Conservation (phyloP, 2,888 invertebrate genomes). For the Ditylenchus weischeri region DNA sequence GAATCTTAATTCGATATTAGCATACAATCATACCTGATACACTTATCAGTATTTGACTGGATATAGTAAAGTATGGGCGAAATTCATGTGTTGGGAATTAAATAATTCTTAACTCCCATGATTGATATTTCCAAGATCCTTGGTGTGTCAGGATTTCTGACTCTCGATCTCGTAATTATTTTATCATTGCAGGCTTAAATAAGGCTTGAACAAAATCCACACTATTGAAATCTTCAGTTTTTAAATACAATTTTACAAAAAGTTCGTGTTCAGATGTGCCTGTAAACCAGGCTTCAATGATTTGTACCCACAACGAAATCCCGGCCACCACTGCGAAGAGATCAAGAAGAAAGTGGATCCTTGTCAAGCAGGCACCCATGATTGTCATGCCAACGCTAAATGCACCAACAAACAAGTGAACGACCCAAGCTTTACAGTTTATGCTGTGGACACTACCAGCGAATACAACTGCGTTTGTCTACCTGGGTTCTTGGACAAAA, state of each 20-base stretch:
- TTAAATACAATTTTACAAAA: conserved; percentile 37
- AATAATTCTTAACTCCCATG: too few species aligned
- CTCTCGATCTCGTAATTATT: too few species aligned
- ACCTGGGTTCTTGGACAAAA: conserved; percentile 53
- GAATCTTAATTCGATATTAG: too few species aligned
- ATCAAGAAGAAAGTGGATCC: conserved; percentile 44
- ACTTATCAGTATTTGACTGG: too few species aligned
- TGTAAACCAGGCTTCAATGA: conserved; percentile 56
- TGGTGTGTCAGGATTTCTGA: too few species aligned
- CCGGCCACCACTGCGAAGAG: conserved; percentile 46
- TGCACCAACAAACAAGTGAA: conserved; percentile 23
- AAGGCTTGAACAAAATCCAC: too few species aligned
- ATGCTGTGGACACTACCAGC: conserved; percentile 43
- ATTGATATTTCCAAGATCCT: too few species aligned
- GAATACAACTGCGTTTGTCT: conserved; percentile 50
- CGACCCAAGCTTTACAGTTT: background rate
- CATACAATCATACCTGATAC: too few species aligned
- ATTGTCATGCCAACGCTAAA: conserved; percentile 38
- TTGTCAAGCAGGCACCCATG: conserved; percentile 46
- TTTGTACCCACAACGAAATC: conserved; percentile 48
- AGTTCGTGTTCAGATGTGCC: conserved; percentile 45
- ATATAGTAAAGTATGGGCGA: too few species aligned
- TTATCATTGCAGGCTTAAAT: too few species aligned
- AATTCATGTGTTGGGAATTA: too few species aligned
- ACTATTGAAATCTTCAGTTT: conserved; percentile 19